Conservation (phyloP, 2,113 vertebrate species). For the Elgaria multicarinata region DNA sequence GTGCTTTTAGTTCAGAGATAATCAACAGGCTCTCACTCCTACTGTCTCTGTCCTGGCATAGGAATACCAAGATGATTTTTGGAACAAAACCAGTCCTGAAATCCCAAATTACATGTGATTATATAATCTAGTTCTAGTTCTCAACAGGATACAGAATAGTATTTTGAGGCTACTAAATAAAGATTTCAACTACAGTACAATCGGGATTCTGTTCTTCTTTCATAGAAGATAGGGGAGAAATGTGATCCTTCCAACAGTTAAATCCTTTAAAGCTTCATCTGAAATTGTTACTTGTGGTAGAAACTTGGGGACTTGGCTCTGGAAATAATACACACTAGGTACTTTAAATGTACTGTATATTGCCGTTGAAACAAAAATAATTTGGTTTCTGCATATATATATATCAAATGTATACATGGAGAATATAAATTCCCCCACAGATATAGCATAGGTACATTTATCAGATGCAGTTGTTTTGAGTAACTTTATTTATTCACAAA, state of each 20-base stretch:
- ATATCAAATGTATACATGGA: background rate
- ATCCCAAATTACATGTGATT: background rate
- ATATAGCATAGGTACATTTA: background rate
- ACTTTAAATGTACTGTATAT: background rate
- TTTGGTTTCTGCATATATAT: background rate
- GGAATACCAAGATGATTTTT: too few relatives aligned
- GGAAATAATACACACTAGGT: background rate
- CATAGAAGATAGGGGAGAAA: background rate
- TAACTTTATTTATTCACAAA: background rate
- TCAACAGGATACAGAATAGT: background rate
- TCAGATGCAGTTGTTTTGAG: background rate
- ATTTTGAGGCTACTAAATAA: background rate
- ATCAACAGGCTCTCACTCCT: too few relatives aligned
- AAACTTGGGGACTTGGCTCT: background rate
- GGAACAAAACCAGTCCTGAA: too few relatives aligned
- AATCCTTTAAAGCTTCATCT: background rate
- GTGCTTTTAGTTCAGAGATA: too few relatives aligned
- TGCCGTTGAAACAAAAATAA: background rate
- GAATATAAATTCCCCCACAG: background rate
- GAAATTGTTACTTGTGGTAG: too few relatives aligned
- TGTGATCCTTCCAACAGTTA: background rate
- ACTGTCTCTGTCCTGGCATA: too few relatives aligned
- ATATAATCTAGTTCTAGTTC: background rate
- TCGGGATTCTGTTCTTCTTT: background rate
- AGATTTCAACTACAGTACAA: background rate